Base-by-base conservation (phyloP, 92 coral and sea anemone genomes). In the Galaxea fascicularis region DNA sequence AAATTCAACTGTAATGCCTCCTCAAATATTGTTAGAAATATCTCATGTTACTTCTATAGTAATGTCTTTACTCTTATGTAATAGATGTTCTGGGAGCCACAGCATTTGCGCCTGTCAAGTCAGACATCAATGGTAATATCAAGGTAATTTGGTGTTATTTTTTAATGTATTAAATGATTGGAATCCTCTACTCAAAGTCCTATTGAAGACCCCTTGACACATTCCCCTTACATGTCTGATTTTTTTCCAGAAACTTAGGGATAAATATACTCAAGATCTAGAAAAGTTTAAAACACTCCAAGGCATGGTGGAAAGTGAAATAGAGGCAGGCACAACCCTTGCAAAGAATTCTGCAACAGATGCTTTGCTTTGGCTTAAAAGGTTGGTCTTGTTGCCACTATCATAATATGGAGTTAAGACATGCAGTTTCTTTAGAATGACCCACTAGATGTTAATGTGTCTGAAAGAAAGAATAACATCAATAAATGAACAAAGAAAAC, bases 321-420 rank as follows among this genome's bases (percentile, higher is more conserved):
- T 96, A 29, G 86, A 82, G 64, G 85, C 89, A 29, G 88, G 84
- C 35, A 87, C 97, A 41, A 96, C 98, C 4, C 80, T 82, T 58
- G 97, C 92, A 30, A 96, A 95, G 87, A 96, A 96, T 74, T 96
- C 99, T 47, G 98, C 94, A 5, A 96, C 99, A 17, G 99, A 96
- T 89, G 99, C 99, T 15, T 87, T 96, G 29, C 77, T 96, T 22
- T 96, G 99, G 99, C 86, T 96, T n/a, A 96, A 94, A 86, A 96
- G 99, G 99, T 96, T 76, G n/a, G 82, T 46, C 51, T 2, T 21
- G 3, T 27, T 35, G 41, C 41, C 41, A 35, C 2, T 35, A 35
- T 35, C 41, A 2, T 35, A n/a, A n/a, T n/a, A n/a, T n/a, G n/a
- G n/a, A n/a, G n/a, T n/a, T n/a, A n/a, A n/a, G n/a, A n/a, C n/a